phyloP scores from a whole-genome alignment of 2,113 vertebrate genomes.

The Brachyistius frenatus region DNA sequence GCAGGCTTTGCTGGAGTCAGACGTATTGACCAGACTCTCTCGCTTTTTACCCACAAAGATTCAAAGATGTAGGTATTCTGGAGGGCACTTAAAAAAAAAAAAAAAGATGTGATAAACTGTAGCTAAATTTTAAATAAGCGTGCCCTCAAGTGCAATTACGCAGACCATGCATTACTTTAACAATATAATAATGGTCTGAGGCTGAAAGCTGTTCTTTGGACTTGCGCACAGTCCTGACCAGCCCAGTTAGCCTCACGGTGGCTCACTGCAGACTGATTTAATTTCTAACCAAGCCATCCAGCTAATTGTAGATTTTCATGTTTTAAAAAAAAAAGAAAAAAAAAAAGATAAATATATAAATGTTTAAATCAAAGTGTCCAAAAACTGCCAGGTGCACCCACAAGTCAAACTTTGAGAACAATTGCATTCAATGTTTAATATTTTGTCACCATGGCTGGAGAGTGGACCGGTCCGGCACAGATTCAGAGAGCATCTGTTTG shows the following conservation, averaged over 20 bases:
- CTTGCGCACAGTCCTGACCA: neutral
- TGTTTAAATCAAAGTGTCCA: neutral
- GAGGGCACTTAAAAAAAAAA: neutral
- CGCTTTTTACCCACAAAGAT: too few species aligned
- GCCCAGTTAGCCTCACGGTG: too few species aligned
- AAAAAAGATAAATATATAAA: neutral
- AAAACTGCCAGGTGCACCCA: neutral
- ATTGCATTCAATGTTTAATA: too few species aligned
- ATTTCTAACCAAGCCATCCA: too few species aligned
- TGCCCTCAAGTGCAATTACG: neutral
- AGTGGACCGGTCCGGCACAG: neutral
- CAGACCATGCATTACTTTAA: conserved; percentile 8
- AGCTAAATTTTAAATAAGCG: neutral
- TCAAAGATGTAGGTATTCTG: neutral
- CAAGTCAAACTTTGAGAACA: too few species aligned
- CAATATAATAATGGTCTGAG: neutral
- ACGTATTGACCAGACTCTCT: conserved; percentile 18
- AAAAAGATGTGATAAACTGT: too few species aligned
- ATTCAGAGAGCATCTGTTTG: neutral
- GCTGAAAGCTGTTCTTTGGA: neutral
- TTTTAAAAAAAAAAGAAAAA: neutral
- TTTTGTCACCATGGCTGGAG: neutral
- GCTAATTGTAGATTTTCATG: neutral
- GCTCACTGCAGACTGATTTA: neutral
- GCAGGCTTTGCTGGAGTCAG: conserved; percentile 27